Evolutionary conservation across 2,797 vertebrate species (phyloP), one percentile per base, ranked within the genome.

Genomic region (Diplodus sargus): DNA sequence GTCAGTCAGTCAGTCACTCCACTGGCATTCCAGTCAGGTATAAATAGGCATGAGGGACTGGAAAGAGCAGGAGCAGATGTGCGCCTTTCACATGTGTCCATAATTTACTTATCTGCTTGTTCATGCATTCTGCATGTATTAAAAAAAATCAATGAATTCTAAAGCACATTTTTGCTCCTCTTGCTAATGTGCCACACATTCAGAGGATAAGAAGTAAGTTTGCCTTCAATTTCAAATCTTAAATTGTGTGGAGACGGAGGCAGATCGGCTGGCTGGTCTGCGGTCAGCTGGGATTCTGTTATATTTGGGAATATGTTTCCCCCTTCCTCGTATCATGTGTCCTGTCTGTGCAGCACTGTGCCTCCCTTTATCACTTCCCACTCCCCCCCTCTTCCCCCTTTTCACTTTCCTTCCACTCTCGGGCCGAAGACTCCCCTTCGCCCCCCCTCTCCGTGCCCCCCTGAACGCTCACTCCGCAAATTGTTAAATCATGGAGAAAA

Each of bases 401-500:
- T 78, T 78, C 47, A 88, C 84, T 89, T 87, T 79, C 51, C 59
- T 76, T 76, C 66, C 57, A 61, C 76, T 84, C 60, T 28, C 47
- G 61, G 66, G 68, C 69, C 54, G 74, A 57, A 62, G 49, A 28
- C 60, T 82, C 49, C 66, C 71, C 67, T 56, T 45, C 62, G 58
- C 47, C 51, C 76, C 77, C 30, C 6, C 57, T 70, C 64, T 78
- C 79, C 85, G 52, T 74, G 76, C 68, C 73, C 82, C 82, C 76
- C 34, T 28, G 65, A 87, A 76, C 65, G 3, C 82, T 84, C 80
- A 76, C 86, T 84, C 79, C 77, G 60, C 77, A 92, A 90, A 92
- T 92, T 94, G 93, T 94, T 93, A 92, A 95, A 94, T 94, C 90
- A 92, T 91, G 90, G 87, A 90, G 91, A 92, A 94, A 93, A 94